These are phyloP conservation scores for Tetramorium alpestre DNA, from an alignment of 1,140 invertebrate species.

Conservation along the genomic window DNA sequence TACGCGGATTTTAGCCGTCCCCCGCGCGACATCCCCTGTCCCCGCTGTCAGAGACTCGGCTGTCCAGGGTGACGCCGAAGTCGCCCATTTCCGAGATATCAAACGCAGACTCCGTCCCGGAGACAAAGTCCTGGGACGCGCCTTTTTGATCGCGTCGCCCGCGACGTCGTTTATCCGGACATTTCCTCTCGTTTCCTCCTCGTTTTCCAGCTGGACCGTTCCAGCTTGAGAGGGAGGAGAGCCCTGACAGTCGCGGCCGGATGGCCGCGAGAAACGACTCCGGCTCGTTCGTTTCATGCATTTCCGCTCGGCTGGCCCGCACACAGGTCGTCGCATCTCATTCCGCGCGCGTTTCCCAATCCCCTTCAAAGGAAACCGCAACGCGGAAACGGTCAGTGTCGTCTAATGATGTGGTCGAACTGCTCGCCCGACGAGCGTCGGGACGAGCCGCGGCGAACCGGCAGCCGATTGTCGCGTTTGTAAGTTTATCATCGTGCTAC, in stretches of 20 bases:
- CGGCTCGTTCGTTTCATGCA: constrained; percentile 78
- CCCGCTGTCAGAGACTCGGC: background rate
- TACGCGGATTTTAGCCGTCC: background rate
- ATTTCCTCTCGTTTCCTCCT: constrained; percentile 27
- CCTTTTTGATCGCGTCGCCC: constrained; percentile 64
- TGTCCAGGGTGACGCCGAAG: background rate
- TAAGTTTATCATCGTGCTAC: background rate
- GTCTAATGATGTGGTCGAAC: constrained; percentile 84
- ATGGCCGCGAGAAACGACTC: constrained; percentile 34
- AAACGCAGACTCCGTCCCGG: constrained; percentile 44
- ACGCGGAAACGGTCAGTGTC: constrained; percentile 77
- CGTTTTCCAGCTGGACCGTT: constrained; percentile 58
- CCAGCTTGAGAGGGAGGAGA: constrained; percentile 17
- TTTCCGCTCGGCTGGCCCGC: constrained; percentile 81
- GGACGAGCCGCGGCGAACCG: constrained; percentile 47
- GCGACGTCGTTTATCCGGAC: constrained; percentile 53
- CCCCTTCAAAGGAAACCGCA: constrained; percentile 84
- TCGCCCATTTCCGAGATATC: constrained; percentile 62
- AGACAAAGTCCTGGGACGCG: constrained; percentile 35
- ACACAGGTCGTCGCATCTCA: constrained; percentile 62
- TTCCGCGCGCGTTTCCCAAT: constrained; percentile 61
- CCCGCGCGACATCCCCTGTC: background rate
- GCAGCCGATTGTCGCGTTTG: constrained; percentile 4
- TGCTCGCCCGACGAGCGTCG: constrained; percentile 19
- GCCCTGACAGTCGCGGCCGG: background rate